These are phyloP conservation scores for Portevinia maculata DNA, from an alignment of 2,888 invertebrate genomes.

Conservation along the genomic window DNA sequence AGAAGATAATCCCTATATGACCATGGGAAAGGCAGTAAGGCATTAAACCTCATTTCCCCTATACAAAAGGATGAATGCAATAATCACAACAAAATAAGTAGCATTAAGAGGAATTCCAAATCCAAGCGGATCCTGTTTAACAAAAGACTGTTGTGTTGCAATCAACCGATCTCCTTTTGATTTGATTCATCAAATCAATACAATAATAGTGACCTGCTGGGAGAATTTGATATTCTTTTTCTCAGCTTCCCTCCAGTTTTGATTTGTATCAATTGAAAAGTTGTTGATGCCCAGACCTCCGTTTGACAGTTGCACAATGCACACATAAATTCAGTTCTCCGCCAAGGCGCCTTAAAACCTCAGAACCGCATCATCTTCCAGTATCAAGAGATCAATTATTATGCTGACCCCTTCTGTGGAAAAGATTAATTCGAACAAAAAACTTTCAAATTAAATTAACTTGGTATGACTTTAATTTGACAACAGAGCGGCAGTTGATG, in stretches of 20 bases:
- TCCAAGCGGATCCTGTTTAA: constrained; percentile 33
- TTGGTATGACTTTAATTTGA: constrained; percentile 70
- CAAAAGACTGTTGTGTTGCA: constrained; percentile 17
- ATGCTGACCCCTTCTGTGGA: constrained; percentile 38
- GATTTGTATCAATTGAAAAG: constrained; percentile 57
- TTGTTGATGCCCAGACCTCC: constrained; percentile 30
- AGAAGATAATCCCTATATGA: constrained; percentile 34
- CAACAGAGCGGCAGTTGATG: constrained; percentile 61
- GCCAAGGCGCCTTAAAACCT: constrained; percentile 50
- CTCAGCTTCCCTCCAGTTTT: constrained; percentile 6
- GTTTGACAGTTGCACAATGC: constrained; percentile 15
- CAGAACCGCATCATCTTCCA: constrained; percentile 41
- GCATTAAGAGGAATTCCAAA: not conserved
- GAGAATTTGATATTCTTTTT: constrained; percentile 38
- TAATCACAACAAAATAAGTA: constrained; percentile 17
- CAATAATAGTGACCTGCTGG: constrained; percentile 5
- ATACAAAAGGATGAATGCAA: constrained; percentile 32
- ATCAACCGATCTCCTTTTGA: constrained; percentile 22
- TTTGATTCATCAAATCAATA: constrained; percentile 9
- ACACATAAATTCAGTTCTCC: constrained; percentile 1
- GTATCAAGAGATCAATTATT: constrained; percentile 71
- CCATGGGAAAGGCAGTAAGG: constrained; percentile 45
- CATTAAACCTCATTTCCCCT: not conserved
- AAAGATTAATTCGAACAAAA: constrained; percentile 42
- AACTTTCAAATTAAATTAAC: constrained; percentile 70